Evolutionary conservation across 2,113 vertebrate genomes (phyloP).

Genomic region (Cyanoderma ruficeps): DNA sequence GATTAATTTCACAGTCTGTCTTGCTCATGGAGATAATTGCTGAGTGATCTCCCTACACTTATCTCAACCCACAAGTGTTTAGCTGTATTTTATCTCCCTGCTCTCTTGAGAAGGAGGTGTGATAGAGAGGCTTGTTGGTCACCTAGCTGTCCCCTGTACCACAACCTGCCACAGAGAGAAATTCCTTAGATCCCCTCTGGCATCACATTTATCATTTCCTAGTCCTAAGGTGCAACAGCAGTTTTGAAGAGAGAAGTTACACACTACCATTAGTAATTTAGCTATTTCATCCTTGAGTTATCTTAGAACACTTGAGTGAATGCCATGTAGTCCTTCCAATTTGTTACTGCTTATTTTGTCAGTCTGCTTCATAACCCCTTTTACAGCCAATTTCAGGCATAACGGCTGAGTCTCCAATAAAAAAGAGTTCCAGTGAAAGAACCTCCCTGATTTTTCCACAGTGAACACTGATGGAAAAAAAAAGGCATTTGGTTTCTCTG

Average conservation of each 20-base stretch:
- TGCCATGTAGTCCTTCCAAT: not conserved
- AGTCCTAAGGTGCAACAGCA: not conserved
- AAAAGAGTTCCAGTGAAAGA: not conserved
- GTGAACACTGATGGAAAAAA: not conserved
- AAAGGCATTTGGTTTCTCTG: not conserved
- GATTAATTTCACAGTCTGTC: not conserved
- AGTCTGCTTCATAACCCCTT: not conserved
- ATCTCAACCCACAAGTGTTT: not conserved
- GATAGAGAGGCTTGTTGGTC: not conserved
- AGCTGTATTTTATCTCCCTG: not conserved
- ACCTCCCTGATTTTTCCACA: not conserved
- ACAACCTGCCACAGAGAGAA: not conserved
- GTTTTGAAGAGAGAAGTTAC: not conserved
- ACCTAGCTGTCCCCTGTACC: not conserved
- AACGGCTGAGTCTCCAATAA: not conserved
- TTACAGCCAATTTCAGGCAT: not conserved
- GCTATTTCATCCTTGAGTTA: conserved; percentile 16
- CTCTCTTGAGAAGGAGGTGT: not conserved
- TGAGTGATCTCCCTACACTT: not conserved
- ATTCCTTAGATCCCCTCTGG: not conserved
- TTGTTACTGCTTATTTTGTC: not conserved
- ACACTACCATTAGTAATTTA: not conserved
- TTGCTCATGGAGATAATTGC: not conserved
- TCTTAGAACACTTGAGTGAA: conserved; percentile 3
- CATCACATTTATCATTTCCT: not conserved